A percentile compares a stretch with the other conserved stretches of the same genome.
phyloP scores from a whole-genome alignment of 2,888 invertebrate genomes.

The Heliothis peltigera region DNA sequence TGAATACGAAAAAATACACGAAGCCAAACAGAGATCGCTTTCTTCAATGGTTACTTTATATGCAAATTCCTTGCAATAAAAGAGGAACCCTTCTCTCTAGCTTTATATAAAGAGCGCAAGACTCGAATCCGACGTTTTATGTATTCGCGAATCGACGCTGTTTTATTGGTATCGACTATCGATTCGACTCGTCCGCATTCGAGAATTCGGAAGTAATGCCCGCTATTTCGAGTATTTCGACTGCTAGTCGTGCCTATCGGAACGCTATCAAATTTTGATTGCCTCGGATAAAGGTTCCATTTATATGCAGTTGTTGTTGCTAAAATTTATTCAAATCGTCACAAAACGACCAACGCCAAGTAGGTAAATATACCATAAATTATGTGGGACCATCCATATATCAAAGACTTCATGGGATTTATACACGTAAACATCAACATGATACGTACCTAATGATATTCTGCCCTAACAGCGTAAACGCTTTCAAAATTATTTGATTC shows the following conservation, averaged over 20 bases:
- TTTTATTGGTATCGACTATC: constrained; percentile 89
- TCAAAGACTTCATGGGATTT: constrained; percentile 62
- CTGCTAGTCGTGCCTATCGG: constrained; percentile 82
- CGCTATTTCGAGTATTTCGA: constrained; percentile 81
- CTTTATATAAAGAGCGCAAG: constrained; percentile 85
- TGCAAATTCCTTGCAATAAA: constrained; percentile 89
- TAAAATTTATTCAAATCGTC: constrained; percentile 64
- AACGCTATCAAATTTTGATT: constrained; percentile 85
- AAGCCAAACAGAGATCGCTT: constrained; percentile 87
- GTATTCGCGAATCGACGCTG: constrained; percentile 88
- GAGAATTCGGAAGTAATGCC: constrained; percentile 86
- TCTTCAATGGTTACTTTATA: constrained; percentile 90
- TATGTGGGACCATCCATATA: constrained; percentile 55
- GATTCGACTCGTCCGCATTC: constrained; percentile 80
- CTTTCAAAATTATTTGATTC: constrained; percentile 19
- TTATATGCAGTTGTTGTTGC: constrained; percentile 76
- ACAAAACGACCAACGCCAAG: constrained; percentile 58
- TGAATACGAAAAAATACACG: constrained; percentile 86
- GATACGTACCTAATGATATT: constrained; percentile 40
- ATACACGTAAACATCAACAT: constrained; percentile 60
- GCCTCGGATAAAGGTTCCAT: constrained; percentile 76
- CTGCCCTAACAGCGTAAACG: constrained; percentile 44
- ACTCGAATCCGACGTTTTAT: constrained; percentile 88
- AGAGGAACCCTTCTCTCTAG: constrained; percentile 88
- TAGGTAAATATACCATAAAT: constrained; percentile 60